phyloP scores from a whole-genome alignment of 2,888 invertebrate species.

The Seira sanloemensis region DNA sequence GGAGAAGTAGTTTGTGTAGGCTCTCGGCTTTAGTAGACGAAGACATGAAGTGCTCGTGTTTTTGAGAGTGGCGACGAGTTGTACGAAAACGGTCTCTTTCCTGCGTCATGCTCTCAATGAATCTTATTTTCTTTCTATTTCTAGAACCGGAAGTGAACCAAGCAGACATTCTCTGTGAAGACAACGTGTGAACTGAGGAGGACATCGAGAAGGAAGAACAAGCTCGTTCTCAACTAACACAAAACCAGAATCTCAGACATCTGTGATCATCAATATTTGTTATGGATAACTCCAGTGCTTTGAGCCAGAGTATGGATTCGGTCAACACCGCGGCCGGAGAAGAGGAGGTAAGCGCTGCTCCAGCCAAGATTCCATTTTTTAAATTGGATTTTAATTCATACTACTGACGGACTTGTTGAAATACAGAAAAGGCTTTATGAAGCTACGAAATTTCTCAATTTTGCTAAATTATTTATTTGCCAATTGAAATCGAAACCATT shows the following conservation, averaged over 20 bases:
- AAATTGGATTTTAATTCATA: no score
- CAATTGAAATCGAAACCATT: no score
- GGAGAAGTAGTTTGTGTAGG: no score
- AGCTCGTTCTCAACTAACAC: background rate
- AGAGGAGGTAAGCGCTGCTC: constrained; percentile 89
- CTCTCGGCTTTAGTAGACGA: no score
- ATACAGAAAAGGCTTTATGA: no score
- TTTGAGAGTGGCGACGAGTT: no score
- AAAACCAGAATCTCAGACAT: constrained; percentile 57
- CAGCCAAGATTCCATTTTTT: background rate
- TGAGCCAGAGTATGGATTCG: constrained; percentile 97
- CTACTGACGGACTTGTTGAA: background rate
- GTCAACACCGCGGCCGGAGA: constrained; percentile 96
- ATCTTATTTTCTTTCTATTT: background rate
- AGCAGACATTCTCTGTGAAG: background rate
- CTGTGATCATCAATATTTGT: constrained; percentile 59
- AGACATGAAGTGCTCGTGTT: no score
- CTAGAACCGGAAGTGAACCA: background rate
- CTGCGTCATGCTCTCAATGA: no score
- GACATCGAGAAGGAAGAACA: background rate
- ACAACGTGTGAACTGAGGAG: background rate
- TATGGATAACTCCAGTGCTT: constrained; percentile 84
- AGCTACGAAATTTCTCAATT: no score
- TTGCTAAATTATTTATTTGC: no score
- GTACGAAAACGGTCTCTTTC: no score